phyloP scores from a whole-genome alignment of 2,113 vertebrate genomes.

The Takifugu bimaculatus region DNA sequence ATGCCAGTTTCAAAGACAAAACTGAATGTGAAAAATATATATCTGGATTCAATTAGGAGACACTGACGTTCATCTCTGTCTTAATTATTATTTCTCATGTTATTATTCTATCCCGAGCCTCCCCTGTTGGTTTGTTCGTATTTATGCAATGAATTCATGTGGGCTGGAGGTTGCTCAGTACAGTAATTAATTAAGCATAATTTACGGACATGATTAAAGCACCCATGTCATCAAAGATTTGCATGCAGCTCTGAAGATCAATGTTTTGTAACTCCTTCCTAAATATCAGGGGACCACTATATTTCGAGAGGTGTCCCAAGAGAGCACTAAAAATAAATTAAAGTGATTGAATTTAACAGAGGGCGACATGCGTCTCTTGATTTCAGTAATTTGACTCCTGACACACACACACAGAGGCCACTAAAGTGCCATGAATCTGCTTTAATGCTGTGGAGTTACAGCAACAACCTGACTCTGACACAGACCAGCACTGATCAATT shows the following conservation, averaged over 20 bases:
- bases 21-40: no score
- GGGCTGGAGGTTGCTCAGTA: not conserved
- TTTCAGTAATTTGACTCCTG: constrained; percentile 28
- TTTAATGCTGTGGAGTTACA: constrained; percentile 25
- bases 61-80: no score
- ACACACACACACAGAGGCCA: not conserved
- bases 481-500: constrained; percentile 21
- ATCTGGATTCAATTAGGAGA: no score
- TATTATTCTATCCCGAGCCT: no score
- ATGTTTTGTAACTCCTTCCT: not conserved
- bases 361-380: constrained; percentile 7
- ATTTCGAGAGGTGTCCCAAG: constrained; percentile 23
- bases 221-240: not conserved
- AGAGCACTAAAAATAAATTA: constrained; percentile 44
- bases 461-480: constrained; percentile 13
- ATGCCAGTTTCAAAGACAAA: no score
- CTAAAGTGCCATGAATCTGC: constrained; percentile 24
- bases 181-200: not conserved
- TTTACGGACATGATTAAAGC: not conserved
- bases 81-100: no score
- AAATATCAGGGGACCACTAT: constrained; percentile 30
- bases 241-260: not conserved
- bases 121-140: no score
- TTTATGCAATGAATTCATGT: no score
- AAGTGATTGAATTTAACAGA: constrained; percentile 36